Evolutionary conservation across 2,888 invertebrate species (phyloP), one percentile per base, ranked within the genome.

Genomic region (Torymus auratus): DNA sequence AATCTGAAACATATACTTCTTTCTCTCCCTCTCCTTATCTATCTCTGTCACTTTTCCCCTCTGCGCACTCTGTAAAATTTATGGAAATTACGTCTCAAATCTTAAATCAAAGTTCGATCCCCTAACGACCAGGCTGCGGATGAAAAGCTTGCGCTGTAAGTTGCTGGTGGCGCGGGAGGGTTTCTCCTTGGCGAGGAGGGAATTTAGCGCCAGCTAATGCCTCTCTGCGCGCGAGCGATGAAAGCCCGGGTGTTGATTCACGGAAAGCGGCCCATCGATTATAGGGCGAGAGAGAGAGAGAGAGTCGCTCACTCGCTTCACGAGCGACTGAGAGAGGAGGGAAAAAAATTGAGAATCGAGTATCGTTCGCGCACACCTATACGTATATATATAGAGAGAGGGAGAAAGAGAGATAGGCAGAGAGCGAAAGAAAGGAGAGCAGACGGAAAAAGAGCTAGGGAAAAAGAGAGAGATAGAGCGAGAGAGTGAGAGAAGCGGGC

Each of bases 81-180:
- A 65, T 65, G 73, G 65, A 73, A 73, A 73, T 73, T 73, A 56
- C 28, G 20, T 17, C 65, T 65, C 11, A 41, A 56, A 65, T 73
- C 73, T 73, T 73, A 65, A 73, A 73, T 73, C 65, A 65, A 17
- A 73, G 73, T 73, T 73, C 64, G 65, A 64, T 64, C 61, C 50
- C 41, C 41, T 41, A 41, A 41, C 41, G 41, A 41, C 41, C 41
- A n/a, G n/a, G 14, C 60, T n/a, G 11, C 15, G 15, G 0, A 50
- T 60, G 60, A 71, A 71, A 71, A 68, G 53, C 41, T 41, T 15
- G 50, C 50, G 50, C 50, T 71, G 50, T 61, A 71, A 71, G 15
- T 50, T 61, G 15, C 41, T 14, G 50, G 60, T 23, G 14, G 28
- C 15, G 41, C 41, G 41, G 41, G 41, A 7, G 41, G 41, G 41